These are phyloP conservation scores for Colinus virginianus DNA, from an alignment of 2,113 vertebrate genomes.

Conservation along the genomic window DNA sequence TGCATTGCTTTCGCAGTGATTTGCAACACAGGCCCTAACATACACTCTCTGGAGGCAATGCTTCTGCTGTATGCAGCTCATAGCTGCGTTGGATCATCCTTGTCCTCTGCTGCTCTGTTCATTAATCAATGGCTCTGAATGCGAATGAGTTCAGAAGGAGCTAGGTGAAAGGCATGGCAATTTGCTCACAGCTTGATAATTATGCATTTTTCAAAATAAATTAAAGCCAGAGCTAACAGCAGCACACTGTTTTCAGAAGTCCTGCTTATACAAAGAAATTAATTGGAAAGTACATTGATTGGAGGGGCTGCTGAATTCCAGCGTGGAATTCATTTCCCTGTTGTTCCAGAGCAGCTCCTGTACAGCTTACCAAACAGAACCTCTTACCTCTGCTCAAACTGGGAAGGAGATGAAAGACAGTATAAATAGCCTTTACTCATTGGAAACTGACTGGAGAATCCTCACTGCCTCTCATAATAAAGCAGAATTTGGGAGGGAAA, in stretches of 20 bases:
- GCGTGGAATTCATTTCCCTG: not conserved
- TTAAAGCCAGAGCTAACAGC: slow-evolving; percentile 53
- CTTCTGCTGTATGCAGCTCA: not conserved
- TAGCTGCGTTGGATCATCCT: not conserved
- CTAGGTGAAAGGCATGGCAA: slow-evolving; percentile 63
- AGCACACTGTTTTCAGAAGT: slow-evolving; percentile 41
- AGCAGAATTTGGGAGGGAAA: not conserved
- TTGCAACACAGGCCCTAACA: fast-evolving
- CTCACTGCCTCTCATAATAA: not conserved
- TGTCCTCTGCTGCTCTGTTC: slow-evolving; percentile 27
- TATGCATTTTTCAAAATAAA: slow-evolving; percentile 70
- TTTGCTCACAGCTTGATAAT: slow-evolving; percentile 76
- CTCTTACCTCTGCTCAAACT: not conserved
- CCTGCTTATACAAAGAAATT: slow-evolving; percentile 34
- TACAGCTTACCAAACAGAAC: not conserved
- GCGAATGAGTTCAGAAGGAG: slow-evolving; percentile 53
- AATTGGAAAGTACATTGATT: slow-evolving; percentile 49
- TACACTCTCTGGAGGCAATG: not conserved
- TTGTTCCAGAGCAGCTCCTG: not conserved
- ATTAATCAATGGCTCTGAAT: slow-evolving; percentile 63
- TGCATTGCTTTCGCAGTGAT: not conserved
- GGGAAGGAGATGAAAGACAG: not conserved
- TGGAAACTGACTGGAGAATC: not conserved
- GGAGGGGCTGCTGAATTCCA: slow-evolving; percentile 30
- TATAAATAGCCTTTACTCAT: not conserved